Conservation (phyloP, 1,140 invertebrate species). For the Drosophila setifemur region DNA sequence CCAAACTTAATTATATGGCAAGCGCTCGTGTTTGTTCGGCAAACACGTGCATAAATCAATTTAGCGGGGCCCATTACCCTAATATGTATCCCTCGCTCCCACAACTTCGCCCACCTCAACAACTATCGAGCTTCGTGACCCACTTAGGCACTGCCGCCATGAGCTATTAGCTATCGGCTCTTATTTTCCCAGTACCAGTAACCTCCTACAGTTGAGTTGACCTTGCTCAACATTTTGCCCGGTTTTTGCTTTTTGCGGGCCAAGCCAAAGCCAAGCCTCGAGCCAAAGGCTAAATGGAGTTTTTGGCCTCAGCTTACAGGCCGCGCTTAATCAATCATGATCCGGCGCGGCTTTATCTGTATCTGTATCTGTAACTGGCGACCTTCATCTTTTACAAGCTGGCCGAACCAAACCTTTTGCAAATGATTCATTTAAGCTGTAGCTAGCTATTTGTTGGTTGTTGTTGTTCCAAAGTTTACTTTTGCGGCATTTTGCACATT, state of each 20-base stretch:
- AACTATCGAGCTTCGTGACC: conserved; percentile 20
- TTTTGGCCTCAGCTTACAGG: conserved; percentile 53
- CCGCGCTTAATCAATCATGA: conserved; percentile 71
- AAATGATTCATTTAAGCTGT: conserved; percentile 59
- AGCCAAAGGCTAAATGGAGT: conserved; percentile 56
- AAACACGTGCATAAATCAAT: conserved; percentile 35
- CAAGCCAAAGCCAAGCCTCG: conserved; percentile 43
- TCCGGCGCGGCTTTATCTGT: conserved; percentile 41
- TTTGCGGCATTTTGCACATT: conserved; percentile 73
- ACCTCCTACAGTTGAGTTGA: conserved; percentile 49
- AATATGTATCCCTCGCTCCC: conserved; percentile 27
- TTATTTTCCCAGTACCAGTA: conserved; percentile 20
- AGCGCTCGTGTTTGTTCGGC: conserved; percentile 16
- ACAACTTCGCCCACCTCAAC: conserved; percentile 12
- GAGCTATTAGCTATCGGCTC: conserved; percentile 9
- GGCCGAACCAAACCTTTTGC: conserved; percentile 67
- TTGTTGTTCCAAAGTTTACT: conserved; percentile 49
- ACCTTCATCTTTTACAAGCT: conserved; percentile 76
- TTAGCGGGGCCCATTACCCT: conserved; percentile 18
- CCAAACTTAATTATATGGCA: conserved; percentile 15
- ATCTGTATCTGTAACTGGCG: conserved; percentile 62
- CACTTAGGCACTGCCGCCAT: conserved; percentile 21
- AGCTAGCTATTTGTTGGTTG: conserved; percentile 9
- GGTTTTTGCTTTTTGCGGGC: conserved; percentile 4
- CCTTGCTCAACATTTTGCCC: conserved; percentile 48